phyloP scores from a whole-genome alignment of 92 coral and sea anemone genomes.

The Palythoa grandis region DNA sequence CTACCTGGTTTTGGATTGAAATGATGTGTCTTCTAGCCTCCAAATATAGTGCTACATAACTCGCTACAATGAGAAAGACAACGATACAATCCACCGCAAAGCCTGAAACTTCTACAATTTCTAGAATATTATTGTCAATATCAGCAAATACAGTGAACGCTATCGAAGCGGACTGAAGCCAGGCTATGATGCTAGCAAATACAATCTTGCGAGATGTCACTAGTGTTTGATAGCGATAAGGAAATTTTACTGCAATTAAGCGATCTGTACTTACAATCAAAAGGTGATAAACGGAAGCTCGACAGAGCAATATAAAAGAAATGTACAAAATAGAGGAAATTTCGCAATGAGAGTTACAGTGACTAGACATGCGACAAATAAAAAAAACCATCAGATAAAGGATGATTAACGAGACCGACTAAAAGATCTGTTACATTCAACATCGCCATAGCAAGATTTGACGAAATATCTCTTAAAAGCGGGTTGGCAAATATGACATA shows the following conservation, averaged over 20 bases:
- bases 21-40: not conserved
- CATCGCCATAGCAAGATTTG: not conserved
- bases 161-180: not conserved
- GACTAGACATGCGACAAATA: not conserved
- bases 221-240: not conserved
- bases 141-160: not conserved
- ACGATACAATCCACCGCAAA: not conserved
- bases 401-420: not conserved
- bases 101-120: not conserved
- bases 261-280: not conserved
- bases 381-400: not conserved
- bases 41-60: slow-evolving; percentile 5
- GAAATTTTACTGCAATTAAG: slow-evolving; percentile 14
- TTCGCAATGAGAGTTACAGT: not conserved
- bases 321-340: not conserved
- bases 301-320: not conserved
- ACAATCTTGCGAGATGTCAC: not conserved
- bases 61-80: not conserved
- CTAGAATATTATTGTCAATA: not conserved
- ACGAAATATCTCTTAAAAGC: not conserved
- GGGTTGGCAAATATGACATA: not conserved
- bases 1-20: not conserved
- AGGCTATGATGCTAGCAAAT: not conserved
- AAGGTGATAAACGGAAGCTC: not conserved
- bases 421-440: not conserved